Base-by-base conservation (phyloP, 2,797 vertebrate genomes). In the Momotus momota region DNA sequence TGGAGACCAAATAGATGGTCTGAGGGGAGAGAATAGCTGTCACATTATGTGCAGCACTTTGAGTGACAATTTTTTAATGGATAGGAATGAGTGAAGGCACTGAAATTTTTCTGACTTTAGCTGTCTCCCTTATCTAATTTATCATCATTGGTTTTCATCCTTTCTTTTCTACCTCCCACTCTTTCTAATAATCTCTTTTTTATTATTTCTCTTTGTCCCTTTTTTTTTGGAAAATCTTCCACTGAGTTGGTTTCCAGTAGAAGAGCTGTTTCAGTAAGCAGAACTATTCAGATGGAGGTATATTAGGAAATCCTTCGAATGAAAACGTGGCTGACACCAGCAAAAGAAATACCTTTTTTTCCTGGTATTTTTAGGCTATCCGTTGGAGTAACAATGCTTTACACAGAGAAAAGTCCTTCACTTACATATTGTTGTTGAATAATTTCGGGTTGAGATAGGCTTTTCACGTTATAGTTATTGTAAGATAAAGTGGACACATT, bases 41-140 rank as follows among this genome's bases (percentile, higher is more conserved):
- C 89, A 84, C 0, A 0, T 86, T 88, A 51, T 18, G 26, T 91
- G 48, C 43, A 83, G n/a, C 21, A 75, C 23, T 85, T 82, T 91
- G 89, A 96, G 57, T 93, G 95, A 96, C 61, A 86, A 12, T 72
- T 93, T 93, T 89, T 91, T 57, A 96, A 80, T 11, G 13, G 69
- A 69, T 45, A 71, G 22, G 25, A 38, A 16, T 86, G 69, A 92
- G 46, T 75, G 84, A 94, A 16, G 2, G 79, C 65, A 70, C 20
- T 58, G 66, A 91, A 91, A 48, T 94, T 90, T 88, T 94, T 93
- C 82, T 94, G 75, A 92, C 91, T 93, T 90, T 46, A 75, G 40
- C 72, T 91, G 69, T 88, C 85, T 83, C 26, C 38, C 12, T 85
- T 79, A 82, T 74, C 80, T 91, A 86, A 83, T 90, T 92, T 91